Evolutionary conservation across 2,888 invertebrate genomes (phyloP).

Genomic region (Trichopria drosophilae): DNA sequence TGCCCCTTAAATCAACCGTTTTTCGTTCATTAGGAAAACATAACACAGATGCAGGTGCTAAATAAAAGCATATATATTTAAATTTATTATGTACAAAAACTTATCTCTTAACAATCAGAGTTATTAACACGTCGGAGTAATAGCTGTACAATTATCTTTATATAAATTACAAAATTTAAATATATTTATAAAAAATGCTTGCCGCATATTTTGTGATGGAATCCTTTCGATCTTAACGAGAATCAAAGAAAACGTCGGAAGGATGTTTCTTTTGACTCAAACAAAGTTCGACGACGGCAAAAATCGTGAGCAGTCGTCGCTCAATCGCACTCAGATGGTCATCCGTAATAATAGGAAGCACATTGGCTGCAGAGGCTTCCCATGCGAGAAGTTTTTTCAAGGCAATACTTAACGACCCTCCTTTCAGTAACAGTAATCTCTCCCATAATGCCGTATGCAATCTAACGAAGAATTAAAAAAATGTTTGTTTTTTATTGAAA

Average conservation of each 20-base stretch:
- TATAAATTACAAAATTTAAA: no score
- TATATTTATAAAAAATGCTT: no score
- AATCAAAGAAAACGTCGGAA: conserved; percentile 52
- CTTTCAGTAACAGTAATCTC: conserved; percentile 70
- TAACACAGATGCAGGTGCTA: no score
- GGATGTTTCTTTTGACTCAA: conserved; percentile 59
- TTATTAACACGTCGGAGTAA: no score
- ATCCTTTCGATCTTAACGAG: no score
- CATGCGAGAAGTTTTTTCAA: conserved; percentile 59
- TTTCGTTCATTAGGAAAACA: no score
- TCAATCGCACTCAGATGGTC: conserved; percentile 78
- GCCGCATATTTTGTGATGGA: no score
- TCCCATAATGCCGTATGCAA: conserved; percentile 74
- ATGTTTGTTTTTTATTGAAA: not conserved
- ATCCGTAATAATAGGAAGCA: conserved; percentile 67
- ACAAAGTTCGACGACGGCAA: conserved; percentile 78
- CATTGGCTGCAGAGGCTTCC: conserved; percentile 61
- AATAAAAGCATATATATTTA: no score
- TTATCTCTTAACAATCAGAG: no score
- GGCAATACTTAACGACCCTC: conserved; percentile 71
- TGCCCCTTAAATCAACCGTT: no score
- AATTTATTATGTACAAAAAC: no score
- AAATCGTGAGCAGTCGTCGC: conserved; percentile 72
- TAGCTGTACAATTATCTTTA: no score
- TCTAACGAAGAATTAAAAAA: conserved; percentile 23